phyloP scores from a whole-genome alignment of 2,888 invertebrate species.

The Agrotis ipsilon region DNA sequence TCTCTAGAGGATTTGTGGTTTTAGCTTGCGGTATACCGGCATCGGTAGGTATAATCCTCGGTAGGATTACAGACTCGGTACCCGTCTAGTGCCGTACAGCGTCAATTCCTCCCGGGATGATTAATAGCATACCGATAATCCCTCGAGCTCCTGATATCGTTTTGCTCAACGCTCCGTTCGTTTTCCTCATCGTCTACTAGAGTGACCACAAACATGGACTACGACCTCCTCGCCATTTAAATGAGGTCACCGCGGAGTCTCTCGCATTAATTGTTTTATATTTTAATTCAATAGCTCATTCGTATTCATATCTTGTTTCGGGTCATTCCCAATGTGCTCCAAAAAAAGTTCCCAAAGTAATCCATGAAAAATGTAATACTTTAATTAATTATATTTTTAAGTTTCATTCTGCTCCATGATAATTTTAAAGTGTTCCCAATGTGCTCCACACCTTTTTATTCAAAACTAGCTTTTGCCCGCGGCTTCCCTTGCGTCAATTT shows the following conservation, averaged over 20 bases:
- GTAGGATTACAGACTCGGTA: slow-evolving; percentile 69
- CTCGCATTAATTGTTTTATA: slow-evolving; percentile 50
- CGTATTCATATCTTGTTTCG: slow-evolving; percentile 65
- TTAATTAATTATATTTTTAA: no score
- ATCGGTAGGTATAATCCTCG: slow-evolving; percentile 67
- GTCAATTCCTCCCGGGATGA: slow-evolving; percentile 80
- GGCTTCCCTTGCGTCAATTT: no score
- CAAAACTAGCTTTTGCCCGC: no score
- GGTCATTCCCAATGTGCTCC: no score
- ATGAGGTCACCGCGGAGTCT: slow-evolving; percentile 37
- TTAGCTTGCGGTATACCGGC: slow-evolving; percentile 51
- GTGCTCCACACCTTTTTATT: no score
- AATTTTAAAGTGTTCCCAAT: no score
- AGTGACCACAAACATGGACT: slow-evolving; percentile 42
- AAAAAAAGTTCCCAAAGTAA: no score
- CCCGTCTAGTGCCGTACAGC: slow-evolving; percentile 68
- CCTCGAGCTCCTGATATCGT: slow-evolving; percentile 72
- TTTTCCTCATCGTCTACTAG: slow-evolving; percentile 51
- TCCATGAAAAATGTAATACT: no score
- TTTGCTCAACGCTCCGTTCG: slow-evolving; percentile 66
- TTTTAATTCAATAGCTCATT: slow-evolving; percentile 63
- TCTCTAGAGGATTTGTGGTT: slow-evolving; percentile 55
- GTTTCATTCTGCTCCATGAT: no score
- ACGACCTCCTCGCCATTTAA: slow-evolving; percentile 30
- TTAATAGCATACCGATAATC: slow-evolving; percentile 83